Percentiles rank a stretch among this genome's conserved stretches.
phyloP scores from a whole-genome alignment of 64 coral and sea anemone genomes.

The Cladopsammia gracilis region DNA sequence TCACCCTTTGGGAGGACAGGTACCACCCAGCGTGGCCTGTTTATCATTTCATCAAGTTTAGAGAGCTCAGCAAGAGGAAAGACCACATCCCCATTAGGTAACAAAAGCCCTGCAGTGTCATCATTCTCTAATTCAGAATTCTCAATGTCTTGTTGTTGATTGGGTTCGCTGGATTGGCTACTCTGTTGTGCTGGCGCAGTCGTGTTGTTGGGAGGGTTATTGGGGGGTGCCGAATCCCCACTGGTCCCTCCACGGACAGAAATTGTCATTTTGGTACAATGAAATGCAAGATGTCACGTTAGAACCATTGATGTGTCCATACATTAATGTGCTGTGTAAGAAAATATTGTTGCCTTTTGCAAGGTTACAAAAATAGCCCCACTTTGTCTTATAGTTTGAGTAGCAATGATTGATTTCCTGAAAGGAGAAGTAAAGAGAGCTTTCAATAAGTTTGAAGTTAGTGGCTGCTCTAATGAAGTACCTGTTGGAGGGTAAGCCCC shows the following conservation, averaged over 20 bases:
- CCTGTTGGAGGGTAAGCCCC: no score
- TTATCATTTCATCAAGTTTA: slow-evolving; percentile 98
- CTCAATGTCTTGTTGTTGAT: slow-evolving; percentile 59
- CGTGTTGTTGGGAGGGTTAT: slow-evolving; percentile 37
- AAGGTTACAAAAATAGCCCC: neutral
- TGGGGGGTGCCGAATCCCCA: slow-evolving; percentile 40
- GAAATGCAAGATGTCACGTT: neutral
- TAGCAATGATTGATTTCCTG: neutral
- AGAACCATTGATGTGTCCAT: slow-evolving; percentile 25
- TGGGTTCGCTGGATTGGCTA: slow-evolving; percentile 58
- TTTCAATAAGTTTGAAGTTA: no score
- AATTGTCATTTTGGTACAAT: slow-evolving; percentile 60
- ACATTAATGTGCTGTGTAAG: slow-evolving; percentile 41
- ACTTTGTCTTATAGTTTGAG: neutral
- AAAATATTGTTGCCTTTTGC: slow-evolving; percentile 1
- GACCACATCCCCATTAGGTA: slow-evolving; percentile 87
- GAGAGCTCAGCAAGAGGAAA: slow-evolving; percentile 90
- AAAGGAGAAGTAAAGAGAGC: neutral
- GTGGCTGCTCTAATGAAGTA: no score
- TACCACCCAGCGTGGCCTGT: slow-evolving; percentile 95
- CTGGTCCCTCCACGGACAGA: slow-evolving; percentile 68
- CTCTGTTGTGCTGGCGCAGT: slow-evolving; percentile 64
- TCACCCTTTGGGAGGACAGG: slow-evolving; percentile 98
- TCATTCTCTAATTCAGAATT: slow-evolving; percentile 39
- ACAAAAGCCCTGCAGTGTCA: slow-evolving; percentile 68